These are phyloP conservation scores for Orthosia gothica DNA, from an alignment of 2,888 invertebrate genomes.

Conservation along the genomic window DNA sequence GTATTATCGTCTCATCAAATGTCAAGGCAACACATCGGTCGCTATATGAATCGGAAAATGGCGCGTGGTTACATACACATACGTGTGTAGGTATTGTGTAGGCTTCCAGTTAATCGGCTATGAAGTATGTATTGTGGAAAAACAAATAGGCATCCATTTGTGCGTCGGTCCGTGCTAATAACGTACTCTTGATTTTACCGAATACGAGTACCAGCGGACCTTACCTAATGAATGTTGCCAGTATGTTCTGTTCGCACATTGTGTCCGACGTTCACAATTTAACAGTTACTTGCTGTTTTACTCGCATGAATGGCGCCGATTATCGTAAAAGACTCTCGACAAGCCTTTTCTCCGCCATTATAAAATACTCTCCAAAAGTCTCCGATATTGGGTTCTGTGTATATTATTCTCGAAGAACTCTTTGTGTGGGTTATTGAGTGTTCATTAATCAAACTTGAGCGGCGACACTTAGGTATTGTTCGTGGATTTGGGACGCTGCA, in stretches of 20 bases:
- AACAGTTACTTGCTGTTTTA: constrained; percentile 48
- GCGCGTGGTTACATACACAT: background rate
- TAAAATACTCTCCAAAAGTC: constrained; percentile 50
- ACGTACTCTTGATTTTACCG: constrained; percentile 44
- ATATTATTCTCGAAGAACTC: constrained; percentile 57
- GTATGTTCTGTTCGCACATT: constrained; percentile 26
- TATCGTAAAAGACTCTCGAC: constrained; percentile 56
- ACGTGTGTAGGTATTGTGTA: background rate
- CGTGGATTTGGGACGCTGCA: constrained; percentile 73
- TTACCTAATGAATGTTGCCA: constrained; percentile 35
- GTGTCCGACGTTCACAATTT: constrained; percentile 36
- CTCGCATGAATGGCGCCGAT: constrained; percentile 48
- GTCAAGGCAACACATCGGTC: constrained; percentile 33
- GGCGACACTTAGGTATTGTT: constrained; percentile 78
- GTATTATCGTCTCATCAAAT: constrained; percentile 25
- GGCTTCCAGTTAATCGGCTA: constrained; percentile 28
- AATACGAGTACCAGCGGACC: constrained; percentile 3
- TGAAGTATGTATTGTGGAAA: constrained; percentile 49
- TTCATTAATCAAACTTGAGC: constrained; percentile 81
- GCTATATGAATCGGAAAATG: constrained; percentile 20
- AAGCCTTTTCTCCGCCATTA: constrained; percentile 52
- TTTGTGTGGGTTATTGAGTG: constrained; percentile 69
- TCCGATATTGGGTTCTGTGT: constrained; percentile 59
- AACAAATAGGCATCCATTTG: constrained; percentile 40
- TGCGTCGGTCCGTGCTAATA: constrained; percentile 15